Evolutionary conservation across 2,113 vertebrate species (phyloP).

Genomic region (Pachyramphus minor): DNA sequence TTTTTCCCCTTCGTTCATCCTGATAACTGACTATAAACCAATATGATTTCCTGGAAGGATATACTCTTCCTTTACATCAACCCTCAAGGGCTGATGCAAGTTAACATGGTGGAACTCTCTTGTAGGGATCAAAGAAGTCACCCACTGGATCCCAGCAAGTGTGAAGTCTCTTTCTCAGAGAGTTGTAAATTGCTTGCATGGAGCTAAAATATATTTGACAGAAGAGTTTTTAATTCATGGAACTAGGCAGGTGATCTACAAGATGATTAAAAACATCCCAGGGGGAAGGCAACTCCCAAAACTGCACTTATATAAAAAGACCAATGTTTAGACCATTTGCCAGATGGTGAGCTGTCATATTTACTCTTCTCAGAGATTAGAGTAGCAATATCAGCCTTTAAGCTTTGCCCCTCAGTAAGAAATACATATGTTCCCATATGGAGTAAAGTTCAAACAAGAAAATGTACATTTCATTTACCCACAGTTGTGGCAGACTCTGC

Average conservation of each 20-base stretch:
- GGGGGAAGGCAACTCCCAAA: constrained; percentile 1
- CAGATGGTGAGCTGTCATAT: constrained; percentile 50
- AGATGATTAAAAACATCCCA: constrained; percentile 40
- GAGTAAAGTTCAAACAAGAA: constrained; percentile 24
- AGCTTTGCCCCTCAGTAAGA: constrained; percentile 37
- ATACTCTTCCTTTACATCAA: background rate
- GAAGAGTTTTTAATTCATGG: constrained; percentile 32
- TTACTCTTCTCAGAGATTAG: constrained; percentile 30
- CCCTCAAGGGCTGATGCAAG: background rate
- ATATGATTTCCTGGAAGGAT: background rate
- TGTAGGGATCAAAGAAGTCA: background rate
- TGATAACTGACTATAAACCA: background rate
- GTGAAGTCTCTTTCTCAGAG: background rate
- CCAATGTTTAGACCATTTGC: constrained; percentile 36
- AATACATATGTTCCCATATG: constrained; percentile 25
- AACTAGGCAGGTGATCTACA: constrained; percentile 33
- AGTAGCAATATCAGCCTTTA: constrained; percentile 35
- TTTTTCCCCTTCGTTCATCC: background rate
- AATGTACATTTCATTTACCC: background rate
- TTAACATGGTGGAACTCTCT: background rate
- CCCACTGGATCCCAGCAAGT: background rate
- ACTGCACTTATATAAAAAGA: constrained; percentile 30
- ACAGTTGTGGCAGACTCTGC: background rate
- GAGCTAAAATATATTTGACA: background rate
- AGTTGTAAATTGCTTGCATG: background rate